Conservation (phyloP, 1,140 invertebrate species). For the Drosophila mayri region DNA sequence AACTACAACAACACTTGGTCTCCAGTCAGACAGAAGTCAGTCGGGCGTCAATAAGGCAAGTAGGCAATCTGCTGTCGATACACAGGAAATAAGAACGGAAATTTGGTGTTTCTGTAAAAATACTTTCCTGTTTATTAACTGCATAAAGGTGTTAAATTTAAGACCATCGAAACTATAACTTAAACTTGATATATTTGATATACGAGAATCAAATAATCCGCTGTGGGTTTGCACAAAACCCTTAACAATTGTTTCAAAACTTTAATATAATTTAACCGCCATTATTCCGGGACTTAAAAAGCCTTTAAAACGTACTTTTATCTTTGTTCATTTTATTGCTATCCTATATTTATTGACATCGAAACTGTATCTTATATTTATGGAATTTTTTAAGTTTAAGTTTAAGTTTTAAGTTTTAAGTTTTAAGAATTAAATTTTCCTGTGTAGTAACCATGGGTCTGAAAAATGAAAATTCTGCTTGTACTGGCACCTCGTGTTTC, state of each 20-base stretch:
- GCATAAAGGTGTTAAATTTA: background rate
- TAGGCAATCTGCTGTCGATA: background rate
- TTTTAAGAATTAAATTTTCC: background rate
- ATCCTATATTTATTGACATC: too few relatives aligned
- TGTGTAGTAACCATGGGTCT: background rate
- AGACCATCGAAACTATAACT: background rate
- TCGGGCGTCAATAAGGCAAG: conserved; percentile 6
- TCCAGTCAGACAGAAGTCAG: conserved; percentile 18
- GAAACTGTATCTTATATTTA: background rate
- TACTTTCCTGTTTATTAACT: background rate
- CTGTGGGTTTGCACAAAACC: background rate
- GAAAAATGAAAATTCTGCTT: background rate
- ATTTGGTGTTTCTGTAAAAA: too few relatives aligned
- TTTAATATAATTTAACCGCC: too few relatives aligned
- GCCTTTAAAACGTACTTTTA: too few relatives aligned
- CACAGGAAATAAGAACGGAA: background rate
- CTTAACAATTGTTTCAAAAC: too few relatives aligned
- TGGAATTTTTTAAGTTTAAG: too few relatives aligned
- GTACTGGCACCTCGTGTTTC: background rate
- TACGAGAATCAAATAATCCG: background rate
- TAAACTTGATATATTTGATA: background rate
- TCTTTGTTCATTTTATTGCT: background rate
- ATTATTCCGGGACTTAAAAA: too few relatives aligned
- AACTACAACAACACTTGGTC: conserved; percentile 14
- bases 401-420: too few relatives aligned